A percentile compares a stretch with the other conserved stretches of the same genome.
phyloP scores from a whole-genome alignment of 2,113 vertebrate species.

The Procavia capensis region DNA sequence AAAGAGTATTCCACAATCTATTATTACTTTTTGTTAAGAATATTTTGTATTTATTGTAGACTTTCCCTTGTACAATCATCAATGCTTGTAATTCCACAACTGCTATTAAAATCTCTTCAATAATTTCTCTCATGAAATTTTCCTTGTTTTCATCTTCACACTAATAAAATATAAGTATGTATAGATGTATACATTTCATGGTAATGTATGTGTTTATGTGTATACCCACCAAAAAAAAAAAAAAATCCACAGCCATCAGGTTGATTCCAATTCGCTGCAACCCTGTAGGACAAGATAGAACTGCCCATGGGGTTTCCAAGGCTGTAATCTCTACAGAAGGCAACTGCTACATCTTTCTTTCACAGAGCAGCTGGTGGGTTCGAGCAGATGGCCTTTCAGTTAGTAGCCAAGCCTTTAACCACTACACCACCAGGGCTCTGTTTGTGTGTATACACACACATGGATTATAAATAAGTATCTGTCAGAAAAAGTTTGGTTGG shows the following conservation, averaged over 20 bases:
- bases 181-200: background rate
- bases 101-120: constrained; percentile 26
- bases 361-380: too few relatives aligned
- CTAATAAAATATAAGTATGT: background rate
- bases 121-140: background rate
- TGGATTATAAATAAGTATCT: background rate
- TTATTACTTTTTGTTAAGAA: constrained; percentile 55
- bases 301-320: too few relatives aligned
- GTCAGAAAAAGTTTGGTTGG: background rate
- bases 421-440: too few relatives aligned
- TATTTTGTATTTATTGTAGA: constrained; percentile 8
- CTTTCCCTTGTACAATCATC: constrained; percentile 2
- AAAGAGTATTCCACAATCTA: constrained; percentile 7
- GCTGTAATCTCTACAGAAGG: too few relatives aligned
- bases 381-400: too few relatives aligned
- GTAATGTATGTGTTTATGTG: background rate
- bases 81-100: background rate
- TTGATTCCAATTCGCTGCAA: too few relatives aligned
- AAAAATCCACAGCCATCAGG: too few relatives aligned
- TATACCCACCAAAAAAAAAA: background rate
- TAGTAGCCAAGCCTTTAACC: too few relatives aligned
- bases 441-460: background rate
- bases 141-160: constrained; percentile 42
- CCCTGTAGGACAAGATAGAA: too few relatives aligned
- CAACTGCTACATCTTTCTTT: too few relatives aligned